Evolutionary conservation across 2,797 vertebrate genomes (phyloP).

Genomic region (Chelmon rostratus): DNA sequence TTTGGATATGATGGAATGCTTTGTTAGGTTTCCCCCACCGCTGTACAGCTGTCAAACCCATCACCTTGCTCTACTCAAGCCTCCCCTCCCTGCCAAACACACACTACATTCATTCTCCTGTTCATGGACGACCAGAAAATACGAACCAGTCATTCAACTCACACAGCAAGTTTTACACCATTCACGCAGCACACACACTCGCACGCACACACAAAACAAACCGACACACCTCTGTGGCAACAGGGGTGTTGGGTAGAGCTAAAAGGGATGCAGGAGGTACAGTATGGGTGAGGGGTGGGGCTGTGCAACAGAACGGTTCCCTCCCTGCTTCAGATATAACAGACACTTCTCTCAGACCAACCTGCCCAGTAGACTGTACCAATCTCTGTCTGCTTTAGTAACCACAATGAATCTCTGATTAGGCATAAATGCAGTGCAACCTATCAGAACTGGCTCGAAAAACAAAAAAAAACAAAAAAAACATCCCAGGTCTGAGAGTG

Average conservation of each 20-base stretch:
- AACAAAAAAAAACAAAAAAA: conserved; percentile 42
- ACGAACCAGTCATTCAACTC: conserved; percentile 35
- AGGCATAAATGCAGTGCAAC: conserved; percentile 82
- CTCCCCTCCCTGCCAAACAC: conserved; percentile 36
- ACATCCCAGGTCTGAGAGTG: conserved; percentile 59
- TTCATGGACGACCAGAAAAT: conserved; percentile 52
- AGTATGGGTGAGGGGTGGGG: conserved; percentile 69
- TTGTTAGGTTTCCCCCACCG: conserved; percentile 72
- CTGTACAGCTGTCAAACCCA: conserved; percentile 66
- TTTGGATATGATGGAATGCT: conserved; percentile 91
- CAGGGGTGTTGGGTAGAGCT: conserved; percentile 60
- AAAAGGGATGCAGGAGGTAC: conserved; percentile 58
- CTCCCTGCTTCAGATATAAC: conserved; percentile 60
- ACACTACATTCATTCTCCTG: conserved; percentile 48
- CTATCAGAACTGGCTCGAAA: conserved; percentile 64
- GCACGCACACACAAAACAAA: conserved; percentile 11
- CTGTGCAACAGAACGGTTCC: conserved; percentile 70
- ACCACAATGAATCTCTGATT: conserved; percentile 80
- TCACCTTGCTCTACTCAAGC: conserved; percentile 61
- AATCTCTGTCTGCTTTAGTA: conserved; percentile 71
- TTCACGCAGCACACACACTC: conserved; percentile 12
- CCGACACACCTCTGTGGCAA: conserved; percentile 33
- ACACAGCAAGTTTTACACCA: conserved; percentile 14
- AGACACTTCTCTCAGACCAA: conserved; percentile 68
- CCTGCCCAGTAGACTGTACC: conserved; percentile 50